phyloP scores from a whole-genome alignment of 2,888 invertebrate species.

The Nomada flava region DNA sequence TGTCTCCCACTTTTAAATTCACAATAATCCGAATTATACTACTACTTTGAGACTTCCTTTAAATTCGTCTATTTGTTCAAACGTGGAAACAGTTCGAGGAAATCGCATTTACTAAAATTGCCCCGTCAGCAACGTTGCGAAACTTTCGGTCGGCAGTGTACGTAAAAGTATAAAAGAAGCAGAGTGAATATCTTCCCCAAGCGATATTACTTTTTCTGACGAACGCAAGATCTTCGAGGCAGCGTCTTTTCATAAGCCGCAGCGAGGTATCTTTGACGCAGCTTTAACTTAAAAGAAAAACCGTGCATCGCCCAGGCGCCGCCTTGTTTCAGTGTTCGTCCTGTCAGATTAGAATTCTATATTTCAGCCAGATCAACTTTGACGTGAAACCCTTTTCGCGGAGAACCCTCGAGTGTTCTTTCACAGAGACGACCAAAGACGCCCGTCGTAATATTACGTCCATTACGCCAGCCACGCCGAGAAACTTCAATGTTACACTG shows the following conservation, averaged over 20 bases:
- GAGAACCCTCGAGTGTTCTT: neutral
- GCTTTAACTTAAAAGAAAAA: neutral
- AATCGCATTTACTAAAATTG: neutral
- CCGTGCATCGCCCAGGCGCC: neutral
- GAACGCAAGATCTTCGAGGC: constrained; percentile 3
- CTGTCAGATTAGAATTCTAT: constrained; percentile 7
- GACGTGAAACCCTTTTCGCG: neutral
- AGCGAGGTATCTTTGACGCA: neutral
- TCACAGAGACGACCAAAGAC: too few species aligned
- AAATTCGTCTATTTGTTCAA: too few species aligned
- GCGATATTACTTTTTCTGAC: constrained; percentile 19
- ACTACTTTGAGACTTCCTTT: too few species aligned
- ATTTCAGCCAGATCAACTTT: neutral
- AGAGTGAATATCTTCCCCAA: neutral
- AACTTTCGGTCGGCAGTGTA: too few species aligned
- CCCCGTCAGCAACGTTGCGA: too few species aligned
- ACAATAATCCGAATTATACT: too few species aligned
- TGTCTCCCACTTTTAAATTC: too few species aligned
- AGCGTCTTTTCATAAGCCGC: constrained; percentile 1
- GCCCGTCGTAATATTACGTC: neutral
- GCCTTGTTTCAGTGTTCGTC: neutral
- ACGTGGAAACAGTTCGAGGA: too few species aligned
- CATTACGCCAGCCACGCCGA: neutral
- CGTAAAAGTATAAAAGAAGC: neutral
- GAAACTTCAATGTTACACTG: neutral